Conservation (phyloP, 1,140 invertebrate genomes). For the Brachionus plicatilis region DNA sequence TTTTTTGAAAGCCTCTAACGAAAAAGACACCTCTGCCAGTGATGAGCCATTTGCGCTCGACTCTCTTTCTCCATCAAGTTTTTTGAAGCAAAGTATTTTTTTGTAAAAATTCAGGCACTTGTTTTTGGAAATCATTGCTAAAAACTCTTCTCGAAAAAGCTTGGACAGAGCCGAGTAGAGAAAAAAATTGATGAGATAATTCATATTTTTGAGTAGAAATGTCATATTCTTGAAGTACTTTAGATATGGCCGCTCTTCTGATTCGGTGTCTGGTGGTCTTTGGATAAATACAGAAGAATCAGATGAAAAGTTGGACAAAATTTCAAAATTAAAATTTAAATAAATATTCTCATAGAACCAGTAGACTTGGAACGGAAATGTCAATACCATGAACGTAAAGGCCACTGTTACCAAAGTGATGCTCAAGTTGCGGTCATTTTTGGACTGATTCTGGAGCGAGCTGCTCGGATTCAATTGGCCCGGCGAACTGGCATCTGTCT, state of each 20-base stretch:
- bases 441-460: conserved; percentile 5
- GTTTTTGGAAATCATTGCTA: conserved; percentile 4
- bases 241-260: not conserved
- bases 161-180: conserved; percentile 33
- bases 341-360: conserved; percentile 40
- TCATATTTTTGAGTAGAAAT: conserved; percentile 31
- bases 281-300: not conserved
- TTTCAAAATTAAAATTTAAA: conserved; percentile 22
- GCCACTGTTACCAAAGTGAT: conserved; percentile 32
- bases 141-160: conserved; percentile 20
- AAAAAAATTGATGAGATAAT: conserved; percentile 39
- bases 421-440: conserved; percentile 37
- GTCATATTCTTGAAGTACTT: conserved; percentile 12
- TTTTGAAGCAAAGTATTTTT: not conserved
- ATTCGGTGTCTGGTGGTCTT: not conserved
- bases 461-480: not conserved
- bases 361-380: conserved; percentile 37
- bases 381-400: conserved; percentile 26
- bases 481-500: not conserved
- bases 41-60: not conserved
- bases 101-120: not conserved
- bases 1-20: conserved; percentile 17
- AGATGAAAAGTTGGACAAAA: not conserved
- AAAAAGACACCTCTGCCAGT: conserved; percentile 18
- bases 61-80: not conserved